Percentiles rank a stretch among this genome's conserved stretches.
These are phyloP conservation scores for Zaprionus kolodkinae DNA, from an alignment of 1,140 invertebrate genomes.

Conservation along the genomic window DNA sequence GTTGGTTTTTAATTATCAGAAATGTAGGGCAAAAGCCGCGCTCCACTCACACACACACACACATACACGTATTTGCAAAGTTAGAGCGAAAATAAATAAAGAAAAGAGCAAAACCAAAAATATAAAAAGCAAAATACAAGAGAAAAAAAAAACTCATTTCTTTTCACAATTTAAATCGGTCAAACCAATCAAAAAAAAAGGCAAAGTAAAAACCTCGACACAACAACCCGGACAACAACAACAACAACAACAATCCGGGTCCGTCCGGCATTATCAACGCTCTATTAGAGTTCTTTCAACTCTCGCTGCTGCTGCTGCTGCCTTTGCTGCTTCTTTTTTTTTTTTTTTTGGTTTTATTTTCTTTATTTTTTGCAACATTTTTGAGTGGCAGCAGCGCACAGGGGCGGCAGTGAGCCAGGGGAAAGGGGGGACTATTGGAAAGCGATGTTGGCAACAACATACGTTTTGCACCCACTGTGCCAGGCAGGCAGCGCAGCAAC, in stretches of 20 bases:
- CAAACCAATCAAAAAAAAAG: slow-evolving; percentile 78
- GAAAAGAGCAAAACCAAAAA: slow-evolving; percentile 31
- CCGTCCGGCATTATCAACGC: slow-evolving; percentile 43
- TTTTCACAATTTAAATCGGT: slow-evolving; percentile 81
- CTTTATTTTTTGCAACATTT: slow-evolving; percentile 33
- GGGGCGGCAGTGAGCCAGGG: background rate
- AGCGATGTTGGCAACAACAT: slow-evolving; percentile 12
- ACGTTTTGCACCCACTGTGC: slow-evolving; percentile 1
- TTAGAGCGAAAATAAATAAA: slow-evolving; percentile 18
- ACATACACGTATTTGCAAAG: slow-evolving; percentile 8
- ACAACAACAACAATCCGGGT: slow-evolving; percentile 31
- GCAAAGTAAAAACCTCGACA: slow-evolving; percentile 31
- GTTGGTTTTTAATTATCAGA: slow-evolving; percentile 71
- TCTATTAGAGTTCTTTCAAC: slow-evolving; percentile 55
- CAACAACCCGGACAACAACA: slow-evolving; percentile 22
- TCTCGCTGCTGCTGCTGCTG: background rate
- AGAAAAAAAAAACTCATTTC: slow-evolving; percentile 64
- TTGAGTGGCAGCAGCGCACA: slow-evolving; percentile 11
- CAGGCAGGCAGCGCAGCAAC: background rate
- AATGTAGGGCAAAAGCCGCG: slow-evolving; percentile 61
- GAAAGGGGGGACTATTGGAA: slow-evolving; percentile 11
- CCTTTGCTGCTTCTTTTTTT: background rate
- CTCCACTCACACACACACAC: slow-evolving; percentile 2
- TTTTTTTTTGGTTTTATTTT: background rate
- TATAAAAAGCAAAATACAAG: slow-evolving; percentile 12